phyloP scores from a whole-genome alignment of 2,888 invertebrate species.

The Sycophila texana region DNA sequence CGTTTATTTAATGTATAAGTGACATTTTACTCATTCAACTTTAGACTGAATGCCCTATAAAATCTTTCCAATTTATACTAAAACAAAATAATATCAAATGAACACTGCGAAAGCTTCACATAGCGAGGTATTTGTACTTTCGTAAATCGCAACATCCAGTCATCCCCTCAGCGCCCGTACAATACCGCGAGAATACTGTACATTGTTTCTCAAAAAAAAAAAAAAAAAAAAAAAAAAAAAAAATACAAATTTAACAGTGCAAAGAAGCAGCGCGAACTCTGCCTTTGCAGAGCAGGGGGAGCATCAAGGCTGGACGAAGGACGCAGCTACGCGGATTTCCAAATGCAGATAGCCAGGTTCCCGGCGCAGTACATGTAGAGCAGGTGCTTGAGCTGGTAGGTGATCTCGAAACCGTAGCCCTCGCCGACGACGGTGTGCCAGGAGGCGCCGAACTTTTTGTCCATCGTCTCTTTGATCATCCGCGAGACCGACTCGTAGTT shows the following conservation, averaged over 20 bases:
- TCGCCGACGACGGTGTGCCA: slow-evolving; percentile 85
- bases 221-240: no score
- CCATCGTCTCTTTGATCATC: slow-evolving; percentile 83
- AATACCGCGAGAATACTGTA: background rate
- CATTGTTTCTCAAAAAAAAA: no score
- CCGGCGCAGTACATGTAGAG: slow-evolving; percentile 81
- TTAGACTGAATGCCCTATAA: no score
- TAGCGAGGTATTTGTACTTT: slow-evolving; percentile 45
- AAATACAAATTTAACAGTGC: no score
- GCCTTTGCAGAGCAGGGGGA: no score
- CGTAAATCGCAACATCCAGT: slow-evolving; percentile 19
- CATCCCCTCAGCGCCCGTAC: background rate
- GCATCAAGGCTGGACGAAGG: no score
- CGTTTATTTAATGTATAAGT: no score
- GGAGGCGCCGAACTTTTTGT: slow-evolving; percentile 82
- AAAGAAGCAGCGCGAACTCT: no score
- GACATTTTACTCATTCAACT: no score
- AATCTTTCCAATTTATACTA: background rate
- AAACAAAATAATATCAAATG: no score
- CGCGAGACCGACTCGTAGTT: slow-evolving; percentile 82
- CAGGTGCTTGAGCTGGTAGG: slow-evolving; percentile 80
- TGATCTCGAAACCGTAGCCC: slow-evolving; percentile 82
- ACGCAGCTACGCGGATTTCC: slow-evolving; percentile 78
- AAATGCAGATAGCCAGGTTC: slow-evolving; percentile 80
- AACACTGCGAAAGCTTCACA: no score